phyloP scores from a whole-genome alignment of 1,140 invertebrate genomes.

The Hermetia illucens region DNA sequence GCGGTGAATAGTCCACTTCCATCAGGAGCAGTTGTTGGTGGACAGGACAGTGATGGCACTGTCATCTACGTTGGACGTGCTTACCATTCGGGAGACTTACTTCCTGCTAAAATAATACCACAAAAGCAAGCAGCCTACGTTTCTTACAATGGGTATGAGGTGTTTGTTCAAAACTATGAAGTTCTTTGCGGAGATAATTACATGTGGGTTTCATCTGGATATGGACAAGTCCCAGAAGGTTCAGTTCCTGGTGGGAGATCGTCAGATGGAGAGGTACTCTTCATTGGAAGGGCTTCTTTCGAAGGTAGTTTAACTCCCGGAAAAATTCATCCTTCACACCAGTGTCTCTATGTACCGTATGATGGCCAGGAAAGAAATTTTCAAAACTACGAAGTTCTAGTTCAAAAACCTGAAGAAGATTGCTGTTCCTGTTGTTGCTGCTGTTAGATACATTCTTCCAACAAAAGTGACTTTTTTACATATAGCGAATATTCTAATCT shows the following conservation, averaged over 20 bases:
- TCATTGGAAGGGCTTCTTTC: slow-evolving; percentile 44
- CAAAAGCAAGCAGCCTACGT: slow-evolving; percentile 23
- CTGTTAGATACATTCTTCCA: too few relatives aligned
- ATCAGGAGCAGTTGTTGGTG: slow-evolving; percentile 36
- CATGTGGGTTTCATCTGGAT: slow-evolving; percentile 31
- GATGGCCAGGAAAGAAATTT: slow-evolving; percentile 37
- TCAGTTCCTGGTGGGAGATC: slow-evolving; percentile 41
- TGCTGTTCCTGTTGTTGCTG: too few relatives aligned
- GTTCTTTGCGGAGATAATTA: neutral
- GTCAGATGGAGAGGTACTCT: slow-evolving; percentile 42
- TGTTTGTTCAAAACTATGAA: neutral
- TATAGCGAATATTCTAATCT: too few relatives aligned
- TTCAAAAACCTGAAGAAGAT: too few relatives aligned
- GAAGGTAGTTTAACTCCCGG: slow-evolving; percentile 49
- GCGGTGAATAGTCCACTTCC: slow-evolving; percentile 22
- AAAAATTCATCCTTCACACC: slow-evolving; percentile 45
- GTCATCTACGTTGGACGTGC: slow-evolving; percentile 51
- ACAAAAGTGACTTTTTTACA: too few relatives aligned
- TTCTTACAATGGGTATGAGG: slow-evolving; percentile 5
- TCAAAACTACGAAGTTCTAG: slow-evolving; percentile 13
- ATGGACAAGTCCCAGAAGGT: slow-evolving; percentile 35
- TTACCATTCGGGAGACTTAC: slow-evolving; percentile 44
- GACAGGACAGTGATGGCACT: slow-evolving; percentile 42
- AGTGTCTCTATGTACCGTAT: slow-evolving; percentile 45
- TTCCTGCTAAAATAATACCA: slow-evolving; percentile 33